A percentile compares a stretch with the other conserved stretches of the same genome.
These are phyloP conservation scores for Pseudomyrmex dendroicus DNA, from an alignment of 1,140 invertebrate genomes.

Conservation along the genomic window DNA sequence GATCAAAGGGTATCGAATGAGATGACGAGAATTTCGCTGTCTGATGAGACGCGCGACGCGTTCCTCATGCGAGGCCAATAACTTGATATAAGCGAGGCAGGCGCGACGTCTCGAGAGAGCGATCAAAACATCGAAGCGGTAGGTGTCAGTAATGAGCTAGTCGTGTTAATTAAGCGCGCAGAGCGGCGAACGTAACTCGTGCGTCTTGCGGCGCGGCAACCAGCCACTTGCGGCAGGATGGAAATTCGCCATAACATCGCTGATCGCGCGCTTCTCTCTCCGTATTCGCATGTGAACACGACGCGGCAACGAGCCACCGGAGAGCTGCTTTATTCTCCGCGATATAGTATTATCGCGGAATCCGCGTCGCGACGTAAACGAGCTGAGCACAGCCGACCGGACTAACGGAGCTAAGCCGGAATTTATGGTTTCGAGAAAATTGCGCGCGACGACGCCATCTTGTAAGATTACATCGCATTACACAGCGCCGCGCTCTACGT, in stretches of 20 bases:
- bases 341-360: constrained; percentile 19
- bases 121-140: constrained; percentile 32
- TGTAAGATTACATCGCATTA: constrained; percentile 17
- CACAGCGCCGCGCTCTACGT: neutral
- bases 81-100: constrained; percentile 54
- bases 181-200: constrained; percentile 35
- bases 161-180: constrained; percentile 58
- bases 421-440: constrained; percentile 50
- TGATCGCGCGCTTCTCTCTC: constrained; percentile 32
- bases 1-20: neutral
- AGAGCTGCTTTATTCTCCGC: constrained; percentile 14
- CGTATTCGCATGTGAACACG: neutral
- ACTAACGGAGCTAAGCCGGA: constrained; percentile 47
- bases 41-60: neutral
- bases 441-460: constrained; percentile 5
- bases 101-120: constrained; percentile 36
- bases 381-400: neutral
- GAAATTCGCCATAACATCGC: constrained; percentile 56
- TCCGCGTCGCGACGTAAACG: constrained; percentile 37
- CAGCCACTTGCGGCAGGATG: constrained; percentile 52
- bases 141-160: constrained; percentile 55
- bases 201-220: constrained; percentile 54
- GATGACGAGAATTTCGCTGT: constrained; percentile 8
- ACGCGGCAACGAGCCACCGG: constrained; percentile 7
- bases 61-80: constrained; percentile 41